Percentiles rank a stretch among this genome's conserved stretches.
phyloP scores from a whole-genome alignment of 2,797 vertebrate genomes.

The Neopelma chrysocephalum region DNA sequence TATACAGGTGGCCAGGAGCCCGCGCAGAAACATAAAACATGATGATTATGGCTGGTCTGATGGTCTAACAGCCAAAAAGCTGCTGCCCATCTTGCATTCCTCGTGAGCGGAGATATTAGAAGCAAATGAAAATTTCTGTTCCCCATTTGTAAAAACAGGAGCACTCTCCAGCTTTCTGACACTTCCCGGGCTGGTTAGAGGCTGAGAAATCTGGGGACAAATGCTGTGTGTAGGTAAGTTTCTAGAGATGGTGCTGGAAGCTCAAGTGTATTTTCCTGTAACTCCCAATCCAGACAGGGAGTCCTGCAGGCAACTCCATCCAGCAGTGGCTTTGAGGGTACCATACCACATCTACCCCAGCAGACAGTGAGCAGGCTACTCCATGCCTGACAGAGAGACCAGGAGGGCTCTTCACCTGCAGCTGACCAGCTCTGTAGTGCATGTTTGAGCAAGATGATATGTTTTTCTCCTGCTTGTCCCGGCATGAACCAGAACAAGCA shows the following conservation, averaged over 20 bases:
- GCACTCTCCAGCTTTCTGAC: background rate
- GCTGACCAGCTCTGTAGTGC: background rate
- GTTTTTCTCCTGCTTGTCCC: background rate
- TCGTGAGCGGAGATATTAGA: background rate
- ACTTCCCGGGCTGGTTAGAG: background rate
- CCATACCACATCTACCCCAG: background rate
- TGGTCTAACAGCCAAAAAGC: background rate
- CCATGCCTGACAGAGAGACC: background rate
- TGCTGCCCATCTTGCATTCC: background rate
- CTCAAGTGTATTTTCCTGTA: background rate
- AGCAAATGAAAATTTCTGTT: background rate
- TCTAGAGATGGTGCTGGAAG: background rate
- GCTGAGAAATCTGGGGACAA: background rate
- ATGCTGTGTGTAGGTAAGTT: background rate
- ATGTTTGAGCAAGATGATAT: fast-evolving
- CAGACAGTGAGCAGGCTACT: background rate
- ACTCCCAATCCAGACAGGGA: background rate
- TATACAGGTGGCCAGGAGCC: background rate
- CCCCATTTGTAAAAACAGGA: background rate
- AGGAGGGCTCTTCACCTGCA: background rate
- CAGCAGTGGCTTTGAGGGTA: background rate
- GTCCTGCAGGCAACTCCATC: background rate
- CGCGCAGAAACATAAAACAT: background rate
- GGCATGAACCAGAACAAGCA: background rate
- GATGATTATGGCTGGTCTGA: background rate